Evolutionary conservation across 2,113 vertebrate species (phyloP).

Genomic region (Brachyhypopomus gauderio): DNA sequence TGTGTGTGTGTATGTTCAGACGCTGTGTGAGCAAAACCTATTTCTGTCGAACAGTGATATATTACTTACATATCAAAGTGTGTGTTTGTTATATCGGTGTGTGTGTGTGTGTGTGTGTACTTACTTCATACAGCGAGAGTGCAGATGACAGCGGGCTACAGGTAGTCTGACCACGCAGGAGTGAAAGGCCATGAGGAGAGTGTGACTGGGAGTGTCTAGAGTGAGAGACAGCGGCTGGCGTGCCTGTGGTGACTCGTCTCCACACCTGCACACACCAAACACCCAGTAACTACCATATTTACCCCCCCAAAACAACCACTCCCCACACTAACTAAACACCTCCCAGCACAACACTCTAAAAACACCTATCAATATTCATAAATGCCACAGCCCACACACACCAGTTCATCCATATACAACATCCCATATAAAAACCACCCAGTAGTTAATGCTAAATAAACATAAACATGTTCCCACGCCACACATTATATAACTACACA

Average conservation of each 20-base stretch:
- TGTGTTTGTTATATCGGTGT: background rate
- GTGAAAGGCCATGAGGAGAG: conserved; percentile 87
- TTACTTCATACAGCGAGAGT: conserved; percentile 95
- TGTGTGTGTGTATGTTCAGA: conserved; percentile 17
- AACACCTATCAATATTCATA: background rate
- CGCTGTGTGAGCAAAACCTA: conserved; percentile 25
- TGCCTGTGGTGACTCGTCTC: conserved; percentile 74
- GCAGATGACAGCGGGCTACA: conserved; percentile 89
- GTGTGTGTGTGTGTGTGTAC: conserved; percentile 56
- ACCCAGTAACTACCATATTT: background rate
- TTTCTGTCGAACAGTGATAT: conserved; percentile 4
- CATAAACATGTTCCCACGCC: background rate
- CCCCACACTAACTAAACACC: background rate
- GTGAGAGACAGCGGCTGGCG: conserved; percentile 85
- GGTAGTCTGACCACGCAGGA: conserved; percentile 88
- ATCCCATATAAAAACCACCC: background rate
- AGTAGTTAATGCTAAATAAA: background rate
- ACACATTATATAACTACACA: background rate
- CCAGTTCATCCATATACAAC: background rate
- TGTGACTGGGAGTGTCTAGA: conserved; percentile 84
- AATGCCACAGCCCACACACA: background rate
- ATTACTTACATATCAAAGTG: conserved; percentile 5
- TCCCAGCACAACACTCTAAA: background rate
- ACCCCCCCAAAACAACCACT: conserved; percentile 3
- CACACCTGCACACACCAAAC: conserved; percentile 77